Base-by-base conservation (phyloP, 2,888 invertebrate genomes). In the Rhopalosiphum nymphaeae region DNA sequence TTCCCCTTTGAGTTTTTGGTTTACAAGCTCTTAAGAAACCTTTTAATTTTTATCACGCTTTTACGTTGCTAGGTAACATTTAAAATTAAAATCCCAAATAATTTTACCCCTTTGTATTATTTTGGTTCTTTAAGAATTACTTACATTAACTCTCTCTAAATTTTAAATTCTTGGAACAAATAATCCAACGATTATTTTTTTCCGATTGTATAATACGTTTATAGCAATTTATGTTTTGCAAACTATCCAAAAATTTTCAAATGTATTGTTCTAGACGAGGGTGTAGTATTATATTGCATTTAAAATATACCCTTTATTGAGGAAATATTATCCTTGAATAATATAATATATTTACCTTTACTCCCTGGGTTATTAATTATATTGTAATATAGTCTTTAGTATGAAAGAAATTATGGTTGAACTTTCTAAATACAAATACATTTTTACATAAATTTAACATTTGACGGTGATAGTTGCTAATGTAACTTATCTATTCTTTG, bases 1-100 rank as follows among this genome's bases (percentile, higher is more conserved):
- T 85, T n/a, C 56, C 57, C 46, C 36, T 61, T 57, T 26, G 53
- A 91, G 42, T 91, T 91, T 91, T 91, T 56, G 56, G 36, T 29
- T n/a, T 57, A 46, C 85, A 21, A 86, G 86, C 91, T 92, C 86
- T 86, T 86, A 92, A 92, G 61, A 92, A 86, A 86, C 91, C 86
- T 92, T 86, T 92, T 86, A 86, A 92, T 92, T 92, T 92, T 86
- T 86, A 86, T 92, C 91, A 46, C 91, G 57, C 91, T 86, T 86
- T 86, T 46, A 49, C 49, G 90, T 78, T 91, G 90, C 78, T 78
- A 78, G 90, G 36, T 91, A 91, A 91, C 91, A 78, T 78, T 91
- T 53, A 36, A 89, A 91, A 91, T 78, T 91, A 78, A 91, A 91
- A 91, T 78, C 91, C 26, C 78, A 78, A 91, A 49, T 91, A 49